Evolutionary conservation across 2,797 vertebrate species (phyloP).

Genomic region (Mycteria americana): DNA sequence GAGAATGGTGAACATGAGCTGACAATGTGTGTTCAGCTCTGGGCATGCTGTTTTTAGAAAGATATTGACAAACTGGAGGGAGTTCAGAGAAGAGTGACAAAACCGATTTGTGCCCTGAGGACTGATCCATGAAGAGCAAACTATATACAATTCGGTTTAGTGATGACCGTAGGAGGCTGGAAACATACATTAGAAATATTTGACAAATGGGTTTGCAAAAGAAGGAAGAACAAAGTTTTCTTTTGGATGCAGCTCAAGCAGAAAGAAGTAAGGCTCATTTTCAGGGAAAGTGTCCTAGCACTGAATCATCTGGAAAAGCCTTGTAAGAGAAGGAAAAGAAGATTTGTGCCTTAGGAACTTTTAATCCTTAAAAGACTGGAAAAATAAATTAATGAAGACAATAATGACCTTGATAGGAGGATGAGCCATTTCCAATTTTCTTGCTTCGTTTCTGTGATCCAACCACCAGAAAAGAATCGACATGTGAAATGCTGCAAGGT

Average conservation of each 20-base stretch:
- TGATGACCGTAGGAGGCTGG: background rate
- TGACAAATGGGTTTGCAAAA: background rate
- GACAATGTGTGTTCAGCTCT: background rate
- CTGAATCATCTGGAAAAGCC: background rate
- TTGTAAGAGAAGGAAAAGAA: background rate
- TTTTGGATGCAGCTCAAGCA: background rate
- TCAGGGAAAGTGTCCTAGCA: background rate
- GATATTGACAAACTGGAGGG: constrained; percentile 14
- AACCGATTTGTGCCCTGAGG: constrained; percentile 15
- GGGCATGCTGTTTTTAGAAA: background rate
- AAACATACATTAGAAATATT: background rate
- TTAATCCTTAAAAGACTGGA: background rate
- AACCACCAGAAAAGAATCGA: background rate
- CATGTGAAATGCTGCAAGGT: background rate
- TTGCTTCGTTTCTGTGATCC: background rate
- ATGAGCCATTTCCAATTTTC: background rate
- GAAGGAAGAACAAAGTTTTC: background rate
- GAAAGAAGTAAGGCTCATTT: background rate
- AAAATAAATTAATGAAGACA: background rate
- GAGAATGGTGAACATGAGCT: background rate
- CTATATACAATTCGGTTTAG: background rate
- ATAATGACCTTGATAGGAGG: background rate
- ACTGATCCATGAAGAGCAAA: constrained; percentile 16
- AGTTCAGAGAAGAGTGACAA: constrained; percentile 51
- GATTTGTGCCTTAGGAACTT: background rate